Evolutionary conservation across 1,140 invertebrate species (phyloP), one percentile per base, ranked within the genome.

Genomic region (Drosophila miranda): DNA sequence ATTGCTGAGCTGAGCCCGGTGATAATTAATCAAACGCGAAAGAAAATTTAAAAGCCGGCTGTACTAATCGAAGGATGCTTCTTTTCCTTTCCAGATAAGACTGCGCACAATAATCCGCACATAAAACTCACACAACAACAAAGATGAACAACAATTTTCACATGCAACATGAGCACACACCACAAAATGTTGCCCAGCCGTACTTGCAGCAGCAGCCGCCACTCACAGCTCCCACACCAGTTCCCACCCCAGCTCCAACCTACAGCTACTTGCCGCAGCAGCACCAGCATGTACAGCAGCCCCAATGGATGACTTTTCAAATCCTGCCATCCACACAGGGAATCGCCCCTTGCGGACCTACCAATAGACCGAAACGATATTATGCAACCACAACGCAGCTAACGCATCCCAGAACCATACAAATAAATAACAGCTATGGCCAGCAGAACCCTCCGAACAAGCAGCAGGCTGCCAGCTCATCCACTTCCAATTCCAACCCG

Each of bases 141-240:
- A 86, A 82, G 78, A 86, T 86, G 82, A 86, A 87, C 82, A 86
- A 86, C 51, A 78, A 78, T 61, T 86, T 69, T 49, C 78, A 87
- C 44, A 68, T 81, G 71, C 79, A 78, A 78, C 78, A 82, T 57
- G 78, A 82, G 42, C 78, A 82, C 70, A 56, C 58, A 55, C 64
- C 79, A 44, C 75, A 57, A 46, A 83, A 63, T 75, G 75, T 83
- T 60, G 71, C 75, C 4, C 79, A 68, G 21, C 44, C 43, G 23
- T 68, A 49, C 26, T 34, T 68, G 46, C 70, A 52, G 13, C 67
- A 61, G 16, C 34, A 38, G 9, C 38, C 38, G 1, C 44, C 38
- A 16, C 43, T 60, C 30, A 41, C 57, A 50, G 58, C 38, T 46
- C 51, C 54, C 13, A 21, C 46, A 4, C 45, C 56, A 7, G 11